Percentiles rank a stretch among this genome's conserved stretches.
These are phyloP conservation scores for Sebastes elongatus DNA, from an alignment of 2,797 vertebrate genomes.

Conservation along the genomic window DNA sequence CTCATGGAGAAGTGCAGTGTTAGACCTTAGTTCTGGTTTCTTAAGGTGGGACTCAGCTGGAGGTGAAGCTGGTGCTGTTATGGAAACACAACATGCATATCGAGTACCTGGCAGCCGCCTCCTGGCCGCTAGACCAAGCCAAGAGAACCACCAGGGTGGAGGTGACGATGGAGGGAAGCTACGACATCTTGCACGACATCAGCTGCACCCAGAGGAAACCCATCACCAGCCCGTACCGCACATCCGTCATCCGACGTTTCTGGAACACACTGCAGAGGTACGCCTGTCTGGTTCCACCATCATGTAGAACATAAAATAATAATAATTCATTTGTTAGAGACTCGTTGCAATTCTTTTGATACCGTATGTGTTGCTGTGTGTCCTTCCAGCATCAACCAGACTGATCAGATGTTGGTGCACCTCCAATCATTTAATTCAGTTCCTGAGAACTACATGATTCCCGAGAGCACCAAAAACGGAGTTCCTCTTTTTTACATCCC, in stretches of 20 bases:
- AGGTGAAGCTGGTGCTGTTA: constrained; percentile 94
- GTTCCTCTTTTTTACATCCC: constrained; percentile 98
- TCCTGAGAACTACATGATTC: constrained; percentile 96
- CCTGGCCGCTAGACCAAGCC: constrained; percentile 91
- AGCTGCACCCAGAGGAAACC: constrained; percentile 98
- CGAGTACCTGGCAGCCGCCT: constrained; percentile 91
- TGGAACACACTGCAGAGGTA: constrained; percentile 99
- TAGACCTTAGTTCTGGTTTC: background rate
- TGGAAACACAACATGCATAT: constrained; percentile 99
- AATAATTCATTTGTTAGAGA: background rate
- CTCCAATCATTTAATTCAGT: constrained; percentile 96
- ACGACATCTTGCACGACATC: constrained; percentile 97
- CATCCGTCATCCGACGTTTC: constrained; percentile 96
- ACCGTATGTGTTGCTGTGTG: background rate
- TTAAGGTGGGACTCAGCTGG: constrained; percentile 91
- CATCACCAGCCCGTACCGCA: constrained; percentile 96
- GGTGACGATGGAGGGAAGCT: constrained; percentile 98
- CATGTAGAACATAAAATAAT: background rate
- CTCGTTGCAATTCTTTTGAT: background rate
- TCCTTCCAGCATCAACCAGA: constrained; percentile 91
- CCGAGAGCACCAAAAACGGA: constrained; percentile 98
- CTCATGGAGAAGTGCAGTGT: background rate
- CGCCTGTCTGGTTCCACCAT: background rate
- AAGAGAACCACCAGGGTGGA: constrained; percentile 92
- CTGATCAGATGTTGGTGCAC: constrained; percentile 98